Evolutionary conservation across 2,888 invertebrate species (phyloP), one percentile per base, ranked within the genome.

Genomic region (Scaptodrosophila latifasciaeformis): DNA sequence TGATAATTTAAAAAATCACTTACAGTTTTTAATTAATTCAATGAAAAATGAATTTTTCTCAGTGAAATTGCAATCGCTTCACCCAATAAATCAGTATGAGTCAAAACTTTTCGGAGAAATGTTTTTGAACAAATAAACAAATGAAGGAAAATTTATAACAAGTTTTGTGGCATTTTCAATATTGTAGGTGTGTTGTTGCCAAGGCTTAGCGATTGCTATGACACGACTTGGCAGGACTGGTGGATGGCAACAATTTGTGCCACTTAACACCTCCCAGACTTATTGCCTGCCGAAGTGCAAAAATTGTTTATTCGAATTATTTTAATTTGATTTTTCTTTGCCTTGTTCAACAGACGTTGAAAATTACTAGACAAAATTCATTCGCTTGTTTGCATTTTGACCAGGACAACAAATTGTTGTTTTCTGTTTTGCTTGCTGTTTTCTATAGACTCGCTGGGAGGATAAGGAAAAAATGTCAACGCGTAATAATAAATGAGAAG

Each of bases 401-500:
- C 30, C 40, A 45, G 46, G 54, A 55, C 59, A 51, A 69, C 60
- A 74, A 59, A 60, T 78, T 58, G 54, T 74, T 72, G 75, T 59
- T 63, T 29, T 56, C 54, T 52, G 81, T 72, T 77, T 75, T 63
- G n/a, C 10, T 37, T 37, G 17, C 3, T 2, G 5, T 37, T 3
- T n/a, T n/a, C n/a, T n/a, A n/a, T n/a, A n/a, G n/a, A n/a, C n/a
- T 10, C 15, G 34, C 10, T 17, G 18, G 15, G 37, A 37, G 3
- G 15, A 44, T 19, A 39, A 6, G 27, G 31, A 40, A 31, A 47
- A 55, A 56, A 65, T 59, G 56, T 56, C 56, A 59, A 27, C 62
- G 77, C 65, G 78, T 70, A 74, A 80, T 80, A 80, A 80, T 78
- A 76, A 76, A 76, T 75, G 75, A 74, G 68, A 80, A 76, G 75